Percentiles rank a stretch among this genome's conserved stretches.
Conservation (phyloP, 2,888 invertebrate genomes). For the Tipula confusa region DNA sequence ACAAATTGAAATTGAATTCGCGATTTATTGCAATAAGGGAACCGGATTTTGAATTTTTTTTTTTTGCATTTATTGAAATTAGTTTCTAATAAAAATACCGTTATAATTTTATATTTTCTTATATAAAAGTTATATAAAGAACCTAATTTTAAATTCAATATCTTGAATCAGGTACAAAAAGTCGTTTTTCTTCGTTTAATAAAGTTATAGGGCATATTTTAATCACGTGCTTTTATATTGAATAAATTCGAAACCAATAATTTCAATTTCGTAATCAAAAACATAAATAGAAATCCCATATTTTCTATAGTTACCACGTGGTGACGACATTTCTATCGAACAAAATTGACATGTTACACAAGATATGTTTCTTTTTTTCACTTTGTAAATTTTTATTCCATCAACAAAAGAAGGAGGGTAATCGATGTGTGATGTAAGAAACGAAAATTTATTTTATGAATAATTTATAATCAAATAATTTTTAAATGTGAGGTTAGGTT, state of each 20-base stretch:
- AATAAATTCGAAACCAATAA: not conserved
- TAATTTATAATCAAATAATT: not conserved
- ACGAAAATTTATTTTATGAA: not conserved
- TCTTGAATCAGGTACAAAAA: not conserved
- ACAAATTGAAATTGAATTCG: conserved; percentile 20
- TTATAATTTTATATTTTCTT: conserved; percentile 8
- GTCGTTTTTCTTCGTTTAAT: not conserved
- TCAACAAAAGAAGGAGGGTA: not conserved
- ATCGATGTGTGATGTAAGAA: not conserved
- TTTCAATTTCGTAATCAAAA: not conserved
- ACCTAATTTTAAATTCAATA: conserved; percentile 10
- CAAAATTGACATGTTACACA: not conserved
- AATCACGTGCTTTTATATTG: not conserved
- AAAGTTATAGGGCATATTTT: not conserved
- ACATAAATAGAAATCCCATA: not conserved
- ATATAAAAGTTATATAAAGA: not conserved
- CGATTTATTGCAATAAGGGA: conserved; percentile 12
- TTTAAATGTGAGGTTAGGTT: conserved; percentile 3
- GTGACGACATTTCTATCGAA: not conserved
- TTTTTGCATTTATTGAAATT: conserved; percentile 13
- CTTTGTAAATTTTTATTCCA: too few relatives aligned
- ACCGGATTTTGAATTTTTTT: not conserved
- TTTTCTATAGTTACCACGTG: not conserved
- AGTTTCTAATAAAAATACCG: conserved; percentile 25
- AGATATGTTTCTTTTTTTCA: not conserved